Evolutionary conservation across 2,113 vertebrate genomes (phyloP).

Genomic region (Gulo gulo): DNA sequence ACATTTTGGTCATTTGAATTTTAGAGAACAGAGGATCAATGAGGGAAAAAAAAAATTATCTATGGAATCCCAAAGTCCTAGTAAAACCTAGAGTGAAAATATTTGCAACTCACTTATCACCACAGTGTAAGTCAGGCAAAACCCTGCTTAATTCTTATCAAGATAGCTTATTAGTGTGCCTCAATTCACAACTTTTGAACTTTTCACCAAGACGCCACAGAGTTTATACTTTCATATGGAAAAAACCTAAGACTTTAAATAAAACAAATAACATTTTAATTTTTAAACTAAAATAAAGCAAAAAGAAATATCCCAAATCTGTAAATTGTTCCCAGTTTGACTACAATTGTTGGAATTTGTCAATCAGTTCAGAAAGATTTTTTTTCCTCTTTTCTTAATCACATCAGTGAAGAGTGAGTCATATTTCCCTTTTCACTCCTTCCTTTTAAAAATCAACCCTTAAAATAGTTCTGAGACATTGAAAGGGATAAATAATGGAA

Average conservation of each 20-base stretch:
- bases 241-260: not conserved
- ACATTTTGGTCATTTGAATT: not conserved
- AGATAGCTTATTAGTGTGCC: not conserved
- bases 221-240: not conserved
- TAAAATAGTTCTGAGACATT: conserved; percentile 7
- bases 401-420: not conserved
- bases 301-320: not conserved
- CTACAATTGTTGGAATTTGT: not conserved
- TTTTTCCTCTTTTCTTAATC: not conserved
- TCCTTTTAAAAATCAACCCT: not conserved
- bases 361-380: not conserved
- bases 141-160: not conserved
- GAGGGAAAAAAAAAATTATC: conserved; percentile 40
- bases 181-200: not conserved
- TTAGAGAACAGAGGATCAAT: not conserved
- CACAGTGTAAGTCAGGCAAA: not conserved
- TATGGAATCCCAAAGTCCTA: not conserved
- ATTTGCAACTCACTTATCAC: not conserved
- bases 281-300: not conserved
- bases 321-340: not conserved
- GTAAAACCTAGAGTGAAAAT: not conserved
- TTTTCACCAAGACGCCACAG: not conserved
- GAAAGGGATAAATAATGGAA: not conserved
- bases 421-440: not conserved
- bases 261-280: not conserved